These are phyloP conservation scores for Danio albolineatus DNA, from an alignment of 2,797 vertebrate genomes.

Conservation along the genomic window DNA sequence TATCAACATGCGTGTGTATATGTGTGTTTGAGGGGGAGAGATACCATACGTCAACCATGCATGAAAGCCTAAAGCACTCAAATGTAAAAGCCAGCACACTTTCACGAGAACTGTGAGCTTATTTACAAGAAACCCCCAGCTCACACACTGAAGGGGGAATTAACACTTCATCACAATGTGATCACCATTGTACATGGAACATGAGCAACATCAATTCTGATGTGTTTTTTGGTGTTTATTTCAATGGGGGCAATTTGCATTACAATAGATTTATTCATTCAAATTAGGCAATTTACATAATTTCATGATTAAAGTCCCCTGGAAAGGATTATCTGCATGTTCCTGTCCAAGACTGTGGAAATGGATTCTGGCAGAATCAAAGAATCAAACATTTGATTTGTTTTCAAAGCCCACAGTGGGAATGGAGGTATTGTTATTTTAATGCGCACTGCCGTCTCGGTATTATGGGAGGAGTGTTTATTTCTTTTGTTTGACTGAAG, in stretches of 20 bases:
- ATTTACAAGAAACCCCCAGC: neutral
- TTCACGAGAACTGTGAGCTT: neutral
- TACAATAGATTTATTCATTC: neutral
- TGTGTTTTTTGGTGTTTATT: neutral
- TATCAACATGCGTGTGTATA: neutral
- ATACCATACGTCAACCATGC: neutral
- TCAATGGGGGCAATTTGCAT: neutral
- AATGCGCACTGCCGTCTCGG: conserved; percentile 9
- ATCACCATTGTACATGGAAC: neutral
- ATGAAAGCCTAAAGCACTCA: neutral
- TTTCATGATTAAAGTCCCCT: neutral
- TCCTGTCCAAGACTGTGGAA: neutral
- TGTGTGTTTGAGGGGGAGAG: neutral
- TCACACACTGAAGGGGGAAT: neutral
- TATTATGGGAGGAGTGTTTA: neutral
- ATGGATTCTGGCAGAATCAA: neutral
- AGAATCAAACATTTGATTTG: neutral
- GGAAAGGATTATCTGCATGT: neutral
- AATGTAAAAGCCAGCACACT: neutral
- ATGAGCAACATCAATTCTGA: neutral
- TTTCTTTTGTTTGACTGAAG: neutral
- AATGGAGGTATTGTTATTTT: neutral
- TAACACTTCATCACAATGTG: neutral
- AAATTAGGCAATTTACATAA: neutral
- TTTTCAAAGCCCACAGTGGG: neutral